Evolutionary conservation across 1,140 invertebrate genomes (phyloP), one percentile per base, ranked within the genome.

Genomic region (Oedothorax gibbosus): DNA sequence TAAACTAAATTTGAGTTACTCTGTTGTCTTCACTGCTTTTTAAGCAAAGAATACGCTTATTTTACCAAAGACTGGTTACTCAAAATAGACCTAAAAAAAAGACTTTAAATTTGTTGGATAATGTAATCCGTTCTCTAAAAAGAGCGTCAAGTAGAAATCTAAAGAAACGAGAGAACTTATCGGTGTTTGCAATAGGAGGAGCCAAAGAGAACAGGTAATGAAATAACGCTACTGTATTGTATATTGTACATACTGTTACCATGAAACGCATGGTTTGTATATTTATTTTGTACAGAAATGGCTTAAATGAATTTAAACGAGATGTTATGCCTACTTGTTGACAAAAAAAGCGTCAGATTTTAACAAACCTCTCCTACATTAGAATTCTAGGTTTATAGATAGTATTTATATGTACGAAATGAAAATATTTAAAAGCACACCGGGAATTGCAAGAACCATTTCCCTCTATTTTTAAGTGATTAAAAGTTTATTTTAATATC

Each of bases 241-340:
- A 84, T 75, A 84, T 76, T 84, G 81, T 84, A 84, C 51, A 84
- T 84, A 84, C 57, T 84, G 81, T 75, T 84, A 76, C 69, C 80
- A 84, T 75, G 57, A 68, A 35, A 35, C 50, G 62, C 35, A 84
- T 75, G 81, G 81, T 84, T 84, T 84, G 81, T 84, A 84, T 75
- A 84, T 84, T 84, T 84, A 75, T 84, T 75, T 84, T 84, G 81
- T 84, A 84, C 81, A 84, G 81, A 71, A 68, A 84, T 64, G 75
- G 81, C 81, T 84, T 84, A 84, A 75, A 84, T 71, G 54, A 71
- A 84, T 84, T 76, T 84, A 84, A 84, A 75, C 81, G 35, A 84
- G 69, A 82, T 73, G 68, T 82, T 82, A 81, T 79, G 69, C 66
- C 78, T 81, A 81, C 78, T 81, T 82, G 80, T 82, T 82, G 69